Evolutionary conservation across 2,113 vertebrate species (phyloP).

Genomic region (Phalacrocorax pelagicus): DNA sequence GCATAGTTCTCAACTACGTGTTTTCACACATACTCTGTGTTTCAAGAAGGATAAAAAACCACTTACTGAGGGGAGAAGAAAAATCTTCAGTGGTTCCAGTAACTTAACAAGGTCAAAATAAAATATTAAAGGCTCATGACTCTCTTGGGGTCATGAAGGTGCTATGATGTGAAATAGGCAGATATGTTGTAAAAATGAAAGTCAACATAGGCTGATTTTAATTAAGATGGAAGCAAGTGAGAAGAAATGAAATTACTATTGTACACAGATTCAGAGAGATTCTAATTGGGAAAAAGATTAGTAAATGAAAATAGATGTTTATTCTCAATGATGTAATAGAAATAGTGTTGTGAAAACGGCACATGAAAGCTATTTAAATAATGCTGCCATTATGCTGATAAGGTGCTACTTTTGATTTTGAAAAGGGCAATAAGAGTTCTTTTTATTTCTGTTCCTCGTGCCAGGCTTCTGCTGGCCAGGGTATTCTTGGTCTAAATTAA

Average conservation of each 20-base stretch:
- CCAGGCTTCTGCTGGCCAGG: not conserved
- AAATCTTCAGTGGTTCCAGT: conserved; percentile 45
- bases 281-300: conserved; percentile 50
- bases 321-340: conserved; percentile 19
- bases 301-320: conserved; percentile 46
- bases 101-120: conserved; percentile 64
- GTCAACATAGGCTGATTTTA: conserved; percentile 57
- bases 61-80: conserved; percentile 22
- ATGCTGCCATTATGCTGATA: conserved; percentile 44
- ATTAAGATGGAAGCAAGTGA: conserved; percentile 67
- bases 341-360: not conserved
- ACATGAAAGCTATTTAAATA: conserved; percentile 34
- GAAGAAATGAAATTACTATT: conserved; percentile 42
- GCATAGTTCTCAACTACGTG: not conserved
- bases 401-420: conserved; percentile 43
- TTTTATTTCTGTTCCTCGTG: not conserved
- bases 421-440: not conserved
- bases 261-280: conserved; percentile 21
- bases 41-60: not conserved
- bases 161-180: conserved; percentile 60
- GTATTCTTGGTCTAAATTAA: conserved; percentile 21
- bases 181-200: conserved; percentile 52
- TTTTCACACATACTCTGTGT: not conserved
- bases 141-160: conserved; percentile 36
- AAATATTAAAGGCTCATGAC: conserved; percentile 60